Evolutionary conservation across 2,888 invertebrate genomes (phyloP), one percentile per base, ranked within the genome.

Genomic region (Leucophora obtusa): DNA sequence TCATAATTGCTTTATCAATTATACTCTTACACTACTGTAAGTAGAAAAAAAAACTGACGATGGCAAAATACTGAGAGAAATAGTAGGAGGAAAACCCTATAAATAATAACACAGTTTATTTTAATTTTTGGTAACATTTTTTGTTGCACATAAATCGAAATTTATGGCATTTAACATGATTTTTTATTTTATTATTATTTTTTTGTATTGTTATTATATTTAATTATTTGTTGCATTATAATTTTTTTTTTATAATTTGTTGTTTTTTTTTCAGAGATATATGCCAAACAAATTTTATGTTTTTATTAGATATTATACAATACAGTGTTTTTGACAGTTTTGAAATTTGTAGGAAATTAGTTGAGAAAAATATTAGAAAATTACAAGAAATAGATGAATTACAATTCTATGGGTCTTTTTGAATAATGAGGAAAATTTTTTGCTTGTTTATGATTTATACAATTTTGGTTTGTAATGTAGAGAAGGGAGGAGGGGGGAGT

Each of bases 51-150:
- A 51, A n/a, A n/a, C n/a, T 4, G 38, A 38, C 60, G 43, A 62
- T 59, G 71, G 62, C 47, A 47, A 54, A 21, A 9, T 28, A 53
- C 53, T 63, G 28, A 21, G 17, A 8, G 28, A 56, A 21, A 33
- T 28, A n/a, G 24, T 5, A 14, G 6, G 6, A 28, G 28, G 1
- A 21, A 60, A 33, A 50, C 51, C 28, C 2, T 11, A n/a, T n/a
- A 81, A 81, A 81, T 81, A 73, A 81, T 58, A 81, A 81, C 65
- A 74, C 81, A 77, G 65, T 77, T 74, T 63, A 53, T 70, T 81
- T 81, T 81, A 81, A 81, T 81, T 81, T 81, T 81, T 81, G 81
- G 81, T 81, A 81, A 81, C 81, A 81, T 81, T 81, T 80, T 81
- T 81, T 81, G 70, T 71, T 77, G 81, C 73, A 77, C 81, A 81